Conservation (phyloP, 1,140 invertebrate genomes). For the Bombyx mori region DNA sequence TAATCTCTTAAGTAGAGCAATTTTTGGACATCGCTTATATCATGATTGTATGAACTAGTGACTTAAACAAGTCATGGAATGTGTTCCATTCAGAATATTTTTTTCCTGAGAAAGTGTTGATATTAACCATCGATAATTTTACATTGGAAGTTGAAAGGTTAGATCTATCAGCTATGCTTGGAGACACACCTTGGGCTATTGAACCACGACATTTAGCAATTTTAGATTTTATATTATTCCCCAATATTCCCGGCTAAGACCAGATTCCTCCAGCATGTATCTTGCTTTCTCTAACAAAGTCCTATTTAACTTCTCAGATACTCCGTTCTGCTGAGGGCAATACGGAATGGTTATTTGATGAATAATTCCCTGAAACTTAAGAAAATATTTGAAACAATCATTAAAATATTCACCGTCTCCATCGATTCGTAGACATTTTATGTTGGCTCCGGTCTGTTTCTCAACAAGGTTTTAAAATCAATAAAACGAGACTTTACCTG, state of each 20-base stretch:
- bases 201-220: too few relatives aligned
- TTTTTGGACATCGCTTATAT: background rate
- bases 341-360: constrained; percentile 27
- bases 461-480: too few relatives aligned
- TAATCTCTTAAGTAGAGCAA: background rate
- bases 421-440: constrained; percentile 10
- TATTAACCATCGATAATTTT: background rate
- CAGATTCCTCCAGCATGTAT: constrained; percentile 38
- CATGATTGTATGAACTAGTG: background rate
- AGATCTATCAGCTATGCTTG: too few relatives aligned
- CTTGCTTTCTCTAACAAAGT: constrained; percentile 38
- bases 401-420: constrained; percentile 25
- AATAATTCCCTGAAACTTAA: constrained; percentile 19
- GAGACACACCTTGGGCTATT: too few relatives aligned
- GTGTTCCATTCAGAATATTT: background rate
- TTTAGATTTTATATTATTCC: constrained; percentile 5
- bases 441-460: too few relatives aligned
- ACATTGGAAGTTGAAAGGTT: too few relatives aligned
- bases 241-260: constrained; percentile 42
- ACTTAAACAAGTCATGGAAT: background rate
- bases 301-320: constrained; percentile 47
- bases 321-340: constrained; percentile 52
- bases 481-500: too few relatives aligned
- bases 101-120: background rate
- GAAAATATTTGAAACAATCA: constrained; percentile 17